These are phyloP conservation scores for Ceratotherium simum DNA, from an alignment of 2,113 vertebrate genomes.

Conservation along the genomic window DNA sequence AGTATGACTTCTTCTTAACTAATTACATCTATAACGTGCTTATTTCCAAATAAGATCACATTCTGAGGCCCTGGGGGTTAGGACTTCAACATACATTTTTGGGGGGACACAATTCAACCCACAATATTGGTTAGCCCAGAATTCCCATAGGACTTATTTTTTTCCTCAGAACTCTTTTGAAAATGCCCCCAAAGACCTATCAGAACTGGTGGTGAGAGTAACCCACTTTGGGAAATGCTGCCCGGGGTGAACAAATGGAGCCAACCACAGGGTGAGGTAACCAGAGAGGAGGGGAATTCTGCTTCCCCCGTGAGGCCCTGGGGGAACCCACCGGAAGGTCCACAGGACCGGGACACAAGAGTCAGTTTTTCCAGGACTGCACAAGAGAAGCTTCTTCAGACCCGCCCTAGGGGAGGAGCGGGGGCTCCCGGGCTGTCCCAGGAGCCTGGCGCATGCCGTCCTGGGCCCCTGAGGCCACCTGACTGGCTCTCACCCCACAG, in stretches of 20 bases:
- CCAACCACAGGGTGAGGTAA: background rate
- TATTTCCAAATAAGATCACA: background rate
- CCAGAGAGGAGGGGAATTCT: background rate
- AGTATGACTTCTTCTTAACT: background rate
- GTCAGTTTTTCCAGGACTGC: background rate
- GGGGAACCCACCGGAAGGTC: background rate
- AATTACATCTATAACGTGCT: background rate
- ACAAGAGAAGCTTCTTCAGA: background rate
- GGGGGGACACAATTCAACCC: background rate
- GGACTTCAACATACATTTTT: background rate
- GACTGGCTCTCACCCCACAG: background rate
- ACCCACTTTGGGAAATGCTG: background rate
- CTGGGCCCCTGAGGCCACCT: background rate
- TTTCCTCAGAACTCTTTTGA: background rate
- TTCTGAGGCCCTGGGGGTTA: background rate
- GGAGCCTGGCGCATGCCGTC: background rate
- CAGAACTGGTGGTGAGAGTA: background rate
- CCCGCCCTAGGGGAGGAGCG: background rate
- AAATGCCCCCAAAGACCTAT: background rate
- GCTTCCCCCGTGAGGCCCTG: background rate
- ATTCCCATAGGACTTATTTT: background rate
- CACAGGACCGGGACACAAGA: accelerated
- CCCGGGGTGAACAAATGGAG: too few relatives aligned
- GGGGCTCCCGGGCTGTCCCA: too few relatives aligned
- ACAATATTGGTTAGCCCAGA: background rate